Evolutionary conservation across 2,888 invertebrate species (phyloP).

Genomic region (Ceriagrion tenellum): DNA sequence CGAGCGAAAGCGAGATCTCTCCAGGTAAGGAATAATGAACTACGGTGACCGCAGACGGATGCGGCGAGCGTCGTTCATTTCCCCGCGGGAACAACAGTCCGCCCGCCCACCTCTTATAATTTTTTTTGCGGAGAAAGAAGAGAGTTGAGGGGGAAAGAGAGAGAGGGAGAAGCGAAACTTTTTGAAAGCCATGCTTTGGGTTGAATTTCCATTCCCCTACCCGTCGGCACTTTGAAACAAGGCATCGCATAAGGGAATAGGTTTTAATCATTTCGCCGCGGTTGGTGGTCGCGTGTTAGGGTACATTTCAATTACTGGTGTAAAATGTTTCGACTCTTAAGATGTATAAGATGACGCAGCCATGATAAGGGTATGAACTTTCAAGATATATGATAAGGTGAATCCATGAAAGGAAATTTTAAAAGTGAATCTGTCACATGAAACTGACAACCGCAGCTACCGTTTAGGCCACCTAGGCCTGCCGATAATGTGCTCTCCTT

Average conservation of each 20-base stretch:
- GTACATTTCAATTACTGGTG: neutral
- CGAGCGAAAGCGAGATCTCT: neutral
- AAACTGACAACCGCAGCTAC: too few relatives aligned
- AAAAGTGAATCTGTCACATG: too few relatives aligned
- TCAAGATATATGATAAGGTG: too few relatives aligned
- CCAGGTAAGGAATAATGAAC: conserved; percentile 20
- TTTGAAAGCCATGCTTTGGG: neutral
- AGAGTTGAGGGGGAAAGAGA: neutral
- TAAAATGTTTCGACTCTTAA: neutral
- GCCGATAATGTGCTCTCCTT: too few relatives aligned
- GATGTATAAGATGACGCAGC: too few relatives aligned
- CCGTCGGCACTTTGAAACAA: neutral
- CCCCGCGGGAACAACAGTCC: conserved; percentile 4
- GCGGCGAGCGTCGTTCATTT: neutral
- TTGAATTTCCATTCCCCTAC: neutral
- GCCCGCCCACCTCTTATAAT: too few relatives aligned
- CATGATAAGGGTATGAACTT: too few relatives aligned
- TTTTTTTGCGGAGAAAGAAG: neutral
- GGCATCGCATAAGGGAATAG: neutral
- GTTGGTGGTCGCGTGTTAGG: neutral
- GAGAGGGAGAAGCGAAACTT: neutral
- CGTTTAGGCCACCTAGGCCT: too few relatives aligned
- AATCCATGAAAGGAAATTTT: too few relatives aligned
- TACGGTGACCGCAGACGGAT: neutral
- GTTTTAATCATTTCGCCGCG: neutral